A percentile compares a stretch with the other conserved stretches of the same genome.
Conservation (phyloP, 1,140 invertebrate species). For the Vanessa tameamea region DNA sequence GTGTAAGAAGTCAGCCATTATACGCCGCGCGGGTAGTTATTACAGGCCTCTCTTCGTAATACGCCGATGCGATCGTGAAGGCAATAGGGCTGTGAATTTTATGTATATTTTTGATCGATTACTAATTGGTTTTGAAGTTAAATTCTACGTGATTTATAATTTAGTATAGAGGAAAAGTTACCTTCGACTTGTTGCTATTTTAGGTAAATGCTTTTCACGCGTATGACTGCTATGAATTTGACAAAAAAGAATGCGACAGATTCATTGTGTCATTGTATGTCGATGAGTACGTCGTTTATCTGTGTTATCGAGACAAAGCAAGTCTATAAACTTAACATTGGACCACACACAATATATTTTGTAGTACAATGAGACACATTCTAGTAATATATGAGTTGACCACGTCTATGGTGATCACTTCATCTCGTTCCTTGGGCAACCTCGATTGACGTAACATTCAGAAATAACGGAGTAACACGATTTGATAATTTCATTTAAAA, state of each 20-base stretch:
- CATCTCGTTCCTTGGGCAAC: slow-evolving; percentile 58
- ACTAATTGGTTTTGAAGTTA: slow-evolving; percentile 69
- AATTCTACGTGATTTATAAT: slow-evolving; percentile 21
- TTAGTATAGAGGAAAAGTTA: background rate
- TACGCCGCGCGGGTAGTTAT: slow-evolving; percentile 74
- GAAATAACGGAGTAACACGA: slow-evolving; percentile 10
- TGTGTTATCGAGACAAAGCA: slow-evolving; percentile 77
- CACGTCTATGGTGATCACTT: slow-evolving; percentile 57
- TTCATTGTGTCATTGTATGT: slow-evolving; percentile 69
- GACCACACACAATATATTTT: slow-evolving; percentile 78
- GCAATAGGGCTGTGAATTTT: slow-evolving; percentile 78
- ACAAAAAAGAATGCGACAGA: slow-evolving; percentile 65
- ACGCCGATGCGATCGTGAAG: slow-evolving; percentile 77
- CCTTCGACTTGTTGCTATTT: slow-evolving; percentile 8
- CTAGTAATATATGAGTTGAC: slow-evolving; percentile 72
- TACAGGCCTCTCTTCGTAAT: slow-evolving; percentile 74
- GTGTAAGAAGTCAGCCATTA: slow-evolving; percentile 79
- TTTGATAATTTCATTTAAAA: slow-evolving; percentile 7
- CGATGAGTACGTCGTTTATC: slow-evolving; percentile 76
- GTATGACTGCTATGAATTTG: slow-evolving; percentile 53
- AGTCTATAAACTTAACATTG: slow-evolving; percentile 72
- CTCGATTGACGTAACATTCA: slow-evolving; percentile 58
- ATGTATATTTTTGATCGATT: slow-evolving; percentile 69
- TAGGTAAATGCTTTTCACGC: slow-evolving; percentile 19
- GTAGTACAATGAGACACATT: slow-evolving; percentile 68